Conservation (phyloP, 2,888 invertebrate species). For the Sicus ferrugineus region DNA sequence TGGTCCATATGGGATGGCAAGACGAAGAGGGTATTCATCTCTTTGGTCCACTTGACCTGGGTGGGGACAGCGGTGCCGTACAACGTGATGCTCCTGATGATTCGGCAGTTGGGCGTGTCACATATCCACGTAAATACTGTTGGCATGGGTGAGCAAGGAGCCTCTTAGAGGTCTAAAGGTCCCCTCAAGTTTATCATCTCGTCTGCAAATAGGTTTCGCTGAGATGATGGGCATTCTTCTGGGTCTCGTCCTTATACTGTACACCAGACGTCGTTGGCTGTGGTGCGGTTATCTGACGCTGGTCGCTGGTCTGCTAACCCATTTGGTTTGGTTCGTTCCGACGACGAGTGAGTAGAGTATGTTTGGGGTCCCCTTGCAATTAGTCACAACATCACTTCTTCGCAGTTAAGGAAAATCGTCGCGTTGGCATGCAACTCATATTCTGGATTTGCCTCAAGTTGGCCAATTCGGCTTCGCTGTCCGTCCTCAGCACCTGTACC, state of each 20-base stretch:
- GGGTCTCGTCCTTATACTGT: conserved; percentile 60
- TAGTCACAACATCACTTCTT: neutral
- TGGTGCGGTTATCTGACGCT: conserved; percentile 60
- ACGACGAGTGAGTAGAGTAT: conserved; percentile 48
- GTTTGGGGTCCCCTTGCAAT: neutral
- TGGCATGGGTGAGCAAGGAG: conserved; percentile 54
- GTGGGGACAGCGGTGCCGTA: conserved; percentile 58
- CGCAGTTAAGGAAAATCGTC: conserved; percentile 51
- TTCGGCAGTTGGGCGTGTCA: conserved; percentile 60
- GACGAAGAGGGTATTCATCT: conserved; percentile 51
- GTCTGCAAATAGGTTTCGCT: conserved; percentile 55
- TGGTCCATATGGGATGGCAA: conserved; percentile 62
- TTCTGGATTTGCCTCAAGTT: conserved; percentile 61
- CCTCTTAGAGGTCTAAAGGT: neutral
- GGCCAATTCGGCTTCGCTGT: conserved; percentile 59
- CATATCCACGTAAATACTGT: conserved; percentile 63
- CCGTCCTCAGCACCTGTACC: conserved; percentile 62
- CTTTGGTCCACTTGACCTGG: conserved; percentile 59
- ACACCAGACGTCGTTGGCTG: conserved; percentile 59
- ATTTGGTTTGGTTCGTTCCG: conserved; percentile 59
- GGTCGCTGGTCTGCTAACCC: conserved; percentile 52
- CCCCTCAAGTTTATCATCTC: neutral
- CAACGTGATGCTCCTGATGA: conserved; percentile 63
- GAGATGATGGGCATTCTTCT: conserved; percentile 62
- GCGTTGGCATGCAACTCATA: conserved; percentile 57